These are phyloP conservation scores for Galleria mellonella DNA, from an alignment of 1,140 invertebrate genomes.

Conservation along the genomic window DNA sequence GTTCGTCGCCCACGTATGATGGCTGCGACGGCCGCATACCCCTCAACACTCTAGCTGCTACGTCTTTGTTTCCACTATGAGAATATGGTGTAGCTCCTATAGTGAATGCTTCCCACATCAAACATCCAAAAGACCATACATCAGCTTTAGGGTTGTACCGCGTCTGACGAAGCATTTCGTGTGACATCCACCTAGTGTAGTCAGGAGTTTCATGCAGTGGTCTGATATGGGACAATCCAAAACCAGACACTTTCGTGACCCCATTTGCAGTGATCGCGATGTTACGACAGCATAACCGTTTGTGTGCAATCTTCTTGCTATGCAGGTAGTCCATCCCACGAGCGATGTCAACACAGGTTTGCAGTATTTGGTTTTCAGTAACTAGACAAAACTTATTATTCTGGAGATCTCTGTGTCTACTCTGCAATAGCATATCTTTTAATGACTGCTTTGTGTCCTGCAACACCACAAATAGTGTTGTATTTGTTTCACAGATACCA, in stretches of 20 bases:
- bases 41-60: conserved; percentile 79
- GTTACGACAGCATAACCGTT: conserved; percentile 82
- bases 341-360: conserved; percentile 75
- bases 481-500: conserved; percentile 85
- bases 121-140: conserved; percentile 87
- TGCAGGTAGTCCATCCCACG: conserved; percentile 81
- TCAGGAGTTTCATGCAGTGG: conserved; percentile 76
- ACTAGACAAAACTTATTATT: conserved; percentile 78
- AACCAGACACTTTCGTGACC: conserved; percentile 82
- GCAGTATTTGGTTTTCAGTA: conserved; percentile 76
- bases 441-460: conserved; percentile 80
- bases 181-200: conserved; percentile 85
- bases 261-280: conserved; percentile 77
- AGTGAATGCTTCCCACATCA: conserved; percentile 90
- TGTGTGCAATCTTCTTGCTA: conserved; percentile 79
- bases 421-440: conserved; percentile 80
- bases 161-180: conserved; percentile 82
- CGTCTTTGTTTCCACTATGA: conserved; percentile 79
- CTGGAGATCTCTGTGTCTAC: conserved; percentile 76
- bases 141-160: conserved; percentile 82
- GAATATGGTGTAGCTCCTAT: conserved; percentile 88
- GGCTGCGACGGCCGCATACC: conserved; percentile 84
- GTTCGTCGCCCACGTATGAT: conserved; percentile 81
- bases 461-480: conserved; percentile 81
- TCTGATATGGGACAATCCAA: conserved; percentile 76